Base-by-base conservation (phyloP, 2,888 invertebrate genomes). In the Xanthorhoe designata region DNA sequence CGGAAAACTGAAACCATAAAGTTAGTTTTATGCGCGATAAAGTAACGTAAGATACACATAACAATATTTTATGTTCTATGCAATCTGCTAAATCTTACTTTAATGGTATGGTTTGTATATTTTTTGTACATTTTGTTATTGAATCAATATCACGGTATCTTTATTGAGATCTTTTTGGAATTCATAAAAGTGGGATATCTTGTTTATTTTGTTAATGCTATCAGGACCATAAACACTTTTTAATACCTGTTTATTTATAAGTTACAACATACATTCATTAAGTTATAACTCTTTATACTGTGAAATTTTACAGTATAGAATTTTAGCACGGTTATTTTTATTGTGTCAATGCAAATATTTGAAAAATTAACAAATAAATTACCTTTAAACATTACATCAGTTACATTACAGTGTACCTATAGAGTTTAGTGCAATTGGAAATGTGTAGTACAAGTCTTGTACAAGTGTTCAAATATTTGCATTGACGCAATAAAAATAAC, bases 11-110 rank as follows among this genome's bases (percentile, higher is more conserved):
- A 81, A 78, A 82, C 83, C 75, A 85, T 92, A 90, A 90, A 89
- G 81, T 82, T 76, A 64, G 82, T 84, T 91, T 92, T 90, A 91
- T 88, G 86, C 75, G 81, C 88, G 81, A 90, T 91, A 90, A 92
- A 90, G 79, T 84, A 85, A 86, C 85, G 81, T 86, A 86, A 85
- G 79, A 82, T 88, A 85, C 85, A 87, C 87, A 88, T 92, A 90
- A 91, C 88, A 86, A 90, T 92, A 88, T 91, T 92, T 92, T 91
- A 92, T 90, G 88, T 80, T 77, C 79, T 77, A 79, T 77, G 86
- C 86, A 88, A 90, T 90, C 89, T 88, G 87, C 87, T 86, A 86
- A 87, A 90, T 89, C 88, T 87, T 85, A 86, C 85, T 88, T 91
- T 90, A 90, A 90, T 89, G 81, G 81, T 75, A 75, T 74, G 63